These are phyloP conservation scores for Polyommatus iphigenia DNA, from an alignment of 2,888 invertebrate species.

Conservation along the genomic window DNA sequence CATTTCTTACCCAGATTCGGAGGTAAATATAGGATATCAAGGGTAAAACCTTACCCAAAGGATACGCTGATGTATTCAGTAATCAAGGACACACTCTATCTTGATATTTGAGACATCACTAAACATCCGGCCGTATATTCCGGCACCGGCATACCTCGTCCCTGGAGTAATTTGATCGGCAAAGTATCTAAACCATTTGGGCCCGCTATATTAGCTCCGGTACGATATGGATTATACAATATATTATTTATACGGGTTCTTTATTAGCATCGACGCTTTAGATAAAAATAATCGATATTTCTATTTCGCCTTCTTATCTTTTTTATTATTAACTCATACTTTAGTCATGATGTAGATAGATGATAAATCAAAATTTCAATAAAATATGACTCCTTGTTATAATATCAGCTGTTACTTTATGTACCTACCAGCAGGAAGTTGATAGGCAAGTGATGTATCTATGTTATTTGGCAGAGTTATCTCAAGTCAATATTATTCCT, in stretches of 20 bases:
- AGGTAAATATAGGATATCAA: neutral
- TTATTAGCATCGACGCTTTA: neutral
- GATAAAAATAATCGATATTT: neutral
- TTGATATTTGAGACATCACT: constrained; percentile 22
- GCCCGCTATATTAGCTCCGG: constrained; percentile 13
- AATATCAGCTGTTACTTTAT: no score
- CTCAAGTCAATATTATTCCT: no score
- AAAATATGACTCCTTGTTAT: no score
- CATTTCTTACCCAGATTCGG: constrained; percentile 1
- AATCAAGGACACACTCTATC: constrained; percentile 23
- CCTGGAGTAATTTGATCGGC: constrained; percentile 23
- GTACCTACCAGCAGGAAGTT: no score
- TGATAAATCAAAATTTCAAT: no score
- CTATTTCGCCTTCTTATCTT: no score
- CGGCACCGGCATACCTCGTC: constrained; percentile 9
- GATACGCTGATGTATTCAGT: constrained; percentile 12
- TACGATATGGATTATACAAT: neutral
- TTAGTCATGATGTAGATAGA: no score
- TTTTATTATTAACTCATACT: no score
- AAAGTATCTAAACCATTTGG: constrained; percentile 26
- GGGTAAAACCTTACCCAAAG: constrained; percentile 8
- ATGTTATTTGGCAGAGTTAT: no score
- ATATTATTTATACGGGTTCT: constrained; percentile 29
- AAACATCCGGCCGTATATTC: neutral
- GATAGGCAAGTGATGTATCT: no score